Conservation (phyloP, 2,888 invertebrate species). For the Chromoteleia sp. region DNA sequence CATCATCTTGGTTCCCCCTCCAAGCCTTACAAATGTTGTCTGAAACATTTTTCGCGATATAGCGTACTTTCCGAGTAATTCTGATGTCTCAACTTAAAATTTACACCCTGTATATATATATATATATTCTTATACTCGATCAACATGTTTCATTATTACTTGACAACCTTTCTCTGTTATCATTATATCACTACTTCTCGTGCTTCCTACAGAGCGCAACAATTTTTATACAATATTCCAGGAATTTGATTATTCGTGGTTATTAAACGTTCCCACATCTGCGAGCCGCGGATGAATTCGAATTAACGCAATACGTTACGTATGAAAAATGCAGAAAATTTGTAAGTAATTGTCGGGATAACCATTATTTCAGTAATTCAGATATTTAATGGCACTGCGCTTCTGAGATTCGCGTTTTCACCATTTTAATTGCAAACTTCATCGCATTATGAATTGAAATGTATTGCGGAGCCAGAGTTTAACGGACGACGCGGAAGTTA, state of each 20-base stretch:
- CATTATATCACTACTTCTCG: too few relatives aligned
- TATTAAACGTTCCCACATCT: conserved; percentile 5
- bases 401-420: conserved; percentile 30
- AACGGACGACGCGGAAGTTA: conserved; percentile 25
- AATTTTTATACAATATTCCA: neutral
- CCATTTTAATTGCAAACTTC: conserved; percentile 51
- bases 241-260: neutral
- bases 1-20: too few relatives aligned
- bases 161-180: too few relatives aligned
- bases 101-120: too few relatives aligned
- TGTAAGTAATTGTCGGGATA: conserved; percentile 14
- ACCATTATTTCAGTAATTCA: conserved; percentile 31
- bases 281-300: conserved; percentile 9
- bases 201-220: too few relatives aligned
- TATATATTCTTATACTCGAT: too few relatives aligned
- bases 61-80: too few relatives aligned
- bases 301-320: conserved; percentile 38
- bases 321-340: conserved; percentile 33
- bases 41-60: too few relatives aligned
- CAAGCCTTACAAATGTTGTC: too few relatives aligned
- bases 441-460: conserved; percentile 49
- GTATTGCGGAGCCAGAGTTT: conserved; percentile 30
- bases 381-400: conserved; percentile 33
- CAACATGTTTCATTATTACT: too few relatives aligned
- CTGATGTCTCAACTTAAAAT: too few relatives aligned